Evolutionary conservation across 2,888 invertebrate genomes (phyloP).

Genomic region (Deroplatys truncata): DNA sequence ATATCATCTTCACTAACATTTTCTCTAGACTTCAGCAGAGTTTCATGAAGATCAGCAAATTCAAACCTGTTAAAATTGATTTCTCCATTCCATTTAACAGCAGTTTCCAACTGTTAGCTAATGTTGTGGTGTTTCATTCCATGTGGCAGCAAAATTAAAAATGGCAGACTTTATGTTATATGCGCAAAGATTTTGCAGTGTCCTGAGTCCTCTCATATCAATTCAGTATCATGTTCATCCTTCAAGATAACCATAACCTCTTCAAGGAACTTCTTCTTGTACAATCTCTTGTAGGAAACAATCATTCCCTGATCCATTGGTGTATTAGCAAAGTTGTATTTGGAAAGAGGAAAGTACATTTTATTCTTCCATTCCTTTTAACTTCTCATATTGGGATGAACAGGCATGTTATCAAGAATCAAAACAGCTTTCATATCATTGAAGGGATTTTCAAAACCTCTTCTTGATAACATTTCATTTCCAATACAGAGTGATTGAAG

Average conservation of each 20-base stretch:
- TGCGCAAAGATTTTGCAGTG: neutral
- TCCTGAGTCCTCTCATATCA: neutral
- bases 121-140: neutral
- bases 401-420: neutral
- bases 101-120: neutral
- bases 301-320: neutral
- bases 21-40: neutral
- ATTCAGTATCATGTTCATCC: neutral
- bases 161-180: neutral
- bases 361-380: neutral
- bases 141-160: neutral
- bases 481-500: neutral
- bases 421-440: neutral
- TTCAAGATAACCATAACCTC: constrained; percentile 2
- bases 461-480: neutral
- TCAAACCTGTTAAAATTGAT: neutral
- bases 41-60: neutral
- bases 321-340: neutral
- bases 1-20: neutral
- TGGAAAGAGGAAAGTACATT: constrained; percentile 1
- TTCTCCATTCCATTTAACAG: neutral
- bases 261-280: neutral
- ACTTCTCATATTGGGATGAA: neutral
- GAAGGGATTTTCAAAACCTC: neutral
- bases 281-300: neutral